Conservation (phyloP, 2,113 vertebrate species). For the Chiloscyllium plagiosum region DNA sequence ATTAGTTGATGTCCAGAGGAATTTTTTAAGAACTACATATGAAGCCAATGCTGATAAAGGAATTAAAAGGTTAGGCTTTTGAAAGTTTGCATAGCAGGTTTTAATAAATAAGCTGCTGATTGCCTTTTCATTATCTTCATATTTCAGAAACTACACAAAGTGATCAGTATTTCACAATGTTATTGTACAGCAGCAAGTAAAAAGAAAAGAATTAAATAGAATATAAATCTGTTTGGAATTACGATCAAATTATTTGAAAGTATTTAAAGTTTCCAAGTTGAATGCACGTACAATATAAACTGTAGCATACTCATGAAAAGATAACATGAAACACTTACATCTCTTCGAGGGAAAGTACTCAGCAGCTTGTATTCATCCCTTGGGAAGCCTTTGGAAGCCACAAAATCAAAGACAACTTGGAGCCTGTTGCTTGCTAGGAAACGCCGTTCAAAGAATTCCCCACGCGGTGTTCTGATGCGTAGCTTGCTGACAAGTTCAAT, state of each 20-base stretch:
- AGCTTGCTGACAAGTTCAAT: constrained; percentile 87
- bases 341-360: constrained; percentile 98
- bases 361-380: constrained; percentile 93
- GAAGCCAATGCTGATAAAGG: neutral
- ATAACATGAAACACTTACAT: constrained; percentile 62
- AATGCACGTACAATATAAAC: neutral
- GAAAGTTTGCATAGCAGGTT: neutral
- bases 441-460: constrained; percentile 89
- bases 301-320: neutral
- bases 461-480: constrained; percentile 87
- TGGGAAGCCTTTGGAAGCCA: constrained; percentile 96
- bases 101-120: neutral
- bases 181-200: neutral
- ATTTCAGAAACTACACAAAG: neutral
- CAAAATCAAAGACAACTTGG: constrained; percentile 95
- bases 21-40: neutral
- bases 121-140: neutral
- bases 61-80: constrained; percentile 1
- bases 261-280: constrained; percentile 4
- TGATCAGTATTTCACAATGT: neutral
- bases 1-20: neutral
- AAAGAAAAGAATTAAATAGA: neutral
- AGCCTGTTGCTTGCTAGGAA: constrained; percentile 90
- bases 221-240: neutral
- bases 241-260: neutral